A percentile compares a stretch with the other conserved stretches of the same genome.
These are phyloP conservation scores for Aplysia californica DNA, from an alignment of 1,140 invertebrate genomes.

Conservation along the genomic window DNA sequence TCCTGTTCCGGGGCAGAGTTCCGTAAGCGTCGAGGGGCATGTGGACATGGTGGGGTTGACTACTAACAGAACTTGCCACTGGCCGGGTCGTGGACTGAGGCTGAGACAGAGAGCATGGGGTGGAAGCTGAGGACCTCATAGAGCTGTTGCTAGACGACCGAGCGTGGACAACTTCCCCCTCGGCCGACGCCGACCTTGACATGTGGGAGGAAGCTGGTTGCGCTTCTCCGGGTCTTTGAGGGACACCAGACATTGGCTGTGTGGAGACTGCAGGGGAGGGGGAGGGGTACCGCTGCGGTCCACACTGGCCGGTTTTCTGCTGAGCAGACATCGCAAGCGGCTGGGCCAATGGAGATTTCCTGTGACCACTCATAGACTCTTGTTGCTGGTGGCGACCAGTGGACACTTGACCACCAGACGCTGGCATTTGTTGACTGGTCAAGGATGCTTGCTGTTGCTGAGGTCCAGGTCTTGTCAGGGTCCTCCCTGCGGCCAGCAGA, in stretches of 20 bases:
- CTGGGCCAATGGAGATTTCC: no score
- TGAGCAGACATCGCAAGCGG: background rate
- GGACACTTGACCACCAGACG: no score
- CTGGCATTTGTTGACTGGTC: background rate
- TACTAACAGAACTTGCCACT: no score
- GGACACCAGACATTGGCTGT: background rate
- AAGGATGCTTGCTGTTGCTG: conserved; percentile 11
- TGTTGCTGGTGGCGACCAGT: no score
- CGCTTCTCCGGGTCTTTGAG: background rate
- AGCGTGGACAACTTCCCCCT: conserved; percentile 10
- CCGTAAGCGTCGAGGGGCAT: conserved; percentile 45
- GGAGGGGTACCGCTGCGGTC: background rate
- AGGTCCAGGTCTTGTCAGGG: background rate
- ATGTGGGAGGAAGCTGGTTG: background rate
- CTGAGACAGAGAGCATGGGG: conserved; percentile 28
- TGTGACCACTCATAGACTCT: no score
- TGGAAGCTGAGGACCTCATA: conserved; percentile 12
- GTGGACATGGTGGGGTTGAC: no score
- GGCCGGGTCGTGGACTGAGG: conserved; percentile 10
- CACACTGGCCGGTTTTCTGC: background rate
- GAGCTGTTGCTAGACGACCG: conserved; percentile 21
- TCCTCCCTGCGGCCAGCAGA: background rate
- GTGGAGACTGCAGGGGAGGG: no score
- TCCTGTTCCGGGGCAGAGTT: conserved; percentile 40
- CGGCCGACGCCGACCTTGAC: background rate